Evolutionary conservation across 2,888 invertebrate species (phyloP), one percentile per base, ranked within the genome.

Genomic region (Empis stercorea): DNA sequence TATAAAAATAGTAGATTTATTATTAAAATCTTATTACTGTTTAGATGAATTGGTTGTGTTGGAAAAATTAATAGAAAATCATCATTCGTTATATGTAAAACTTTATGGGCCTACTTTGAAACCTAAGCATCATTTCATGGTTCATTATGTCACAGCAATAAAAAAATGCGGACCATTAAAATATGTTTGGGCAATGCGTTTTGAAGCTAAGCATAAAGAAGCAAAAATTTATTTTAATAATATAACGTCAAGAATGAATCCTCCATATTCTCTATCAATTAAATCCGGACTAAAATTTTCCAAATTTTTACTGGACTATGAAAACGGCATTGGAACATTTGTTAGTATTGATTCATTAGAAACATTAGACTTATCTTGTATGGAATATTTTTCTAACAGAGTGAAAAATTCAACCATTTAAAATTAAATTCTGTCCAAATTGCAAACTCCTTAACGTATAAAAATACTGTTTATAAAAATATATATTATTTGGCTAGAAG

Each of bases 111-210:
- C 15, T 43, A 15, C 47, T 5, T 30, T 51, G 13, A 52, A 54
- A 41, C 52, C 51, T 4, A 54, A 54, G 30, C 48, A 48, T n/a
- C 46, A 54, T 32, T 51, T 54, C 37, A 14, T 51, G 3, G 34
- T 49, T 7, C 51, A 51, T 37, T 53, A 49, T 39, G 13, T 43
- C 3, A 46, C 38, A 11, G 51, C 49, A 15, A 53, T 51, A 14
- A 34, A 40, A 45, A 51, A 47, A 45, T 51, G 49, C 44, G 48
- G 46, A 4, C 53, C 51, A 3, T 39, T 48, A 30, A 51, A 48
- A 46, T 48, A 48, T 16, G 5, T 47, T 10, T 51, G 52, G 50
- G 13, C 41, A 13, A 49, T 50, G 48, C 10, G 50, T 7, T 48
- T 48, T 49, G 44, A 45, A 37, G 48, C 48, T 27, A 48, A 48